Conservation (phyloP, 2,888 invertebrate genomes). For the Eurois occulta region DNA sequence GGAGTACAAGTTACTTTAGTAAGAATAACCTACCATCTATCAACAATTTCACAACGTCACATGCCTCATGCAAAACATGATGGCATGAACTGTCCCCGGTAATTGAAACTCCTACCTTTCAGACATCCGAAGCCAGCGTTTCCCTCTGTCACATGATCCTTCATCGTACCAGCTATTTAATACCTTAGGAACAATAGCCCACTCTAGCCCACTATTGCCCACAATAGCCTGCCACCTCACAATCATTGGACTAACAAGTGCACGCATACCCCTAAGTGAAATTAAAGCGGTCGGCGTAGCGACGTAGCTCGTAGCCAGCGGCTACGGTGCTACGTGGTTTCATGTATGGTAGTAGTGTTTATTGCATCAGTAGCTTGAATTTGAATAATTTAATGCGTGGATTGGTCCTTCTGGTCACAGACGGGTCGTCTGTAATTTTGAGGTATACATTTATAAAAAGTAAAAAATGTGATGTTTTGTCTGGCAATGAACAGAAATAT, state of each 20-base stretch:
- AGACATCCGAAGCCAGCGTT: neutral
- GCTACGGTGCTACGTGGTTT: conserved; percentile 52
- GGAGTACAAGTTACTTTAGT: neutral
- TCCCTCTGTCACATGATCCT: conserved; percentile 11
- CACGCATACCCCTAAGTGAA: conserved; percentile 49
- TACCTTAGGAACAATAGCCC: conserved; percentile 27
- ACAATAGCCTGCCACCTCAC: conserved; percentile 32
- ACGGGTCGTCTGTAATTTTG: neutral
- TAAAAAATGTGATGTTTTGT: neutral
- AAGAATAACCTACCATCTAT: neutral
- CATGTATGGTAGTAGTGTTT: conserved; percentile 14
- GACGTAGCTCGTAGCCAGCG: conserved; percentile 62
- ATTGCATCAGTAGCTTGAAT: conserved; percentile 22
- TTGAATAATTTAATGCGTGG: conserved; percentile 36
- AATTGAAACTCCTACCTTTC: conserved; percentile 17
- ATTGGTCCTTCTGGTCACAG: neutral
- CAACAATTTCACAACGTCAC: neutral
- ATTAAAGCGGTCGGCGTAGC: conserved; percentile 46
- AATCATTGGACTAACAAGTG: conserved; percentile 54
- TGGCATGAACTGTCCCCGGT: neutral
- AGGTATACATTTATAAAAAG: neutral
- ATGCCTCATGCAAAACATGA: conserved; percentile 10
- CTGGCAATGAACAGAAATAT: neutral
- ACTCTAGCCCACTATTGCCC: conserved; percentile 13
- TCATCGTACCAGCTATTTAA: conserved; percentile 16